Conservation (phyloP, 2,113 vertebrate species). For the Ariopsis seemanni region DNA sequence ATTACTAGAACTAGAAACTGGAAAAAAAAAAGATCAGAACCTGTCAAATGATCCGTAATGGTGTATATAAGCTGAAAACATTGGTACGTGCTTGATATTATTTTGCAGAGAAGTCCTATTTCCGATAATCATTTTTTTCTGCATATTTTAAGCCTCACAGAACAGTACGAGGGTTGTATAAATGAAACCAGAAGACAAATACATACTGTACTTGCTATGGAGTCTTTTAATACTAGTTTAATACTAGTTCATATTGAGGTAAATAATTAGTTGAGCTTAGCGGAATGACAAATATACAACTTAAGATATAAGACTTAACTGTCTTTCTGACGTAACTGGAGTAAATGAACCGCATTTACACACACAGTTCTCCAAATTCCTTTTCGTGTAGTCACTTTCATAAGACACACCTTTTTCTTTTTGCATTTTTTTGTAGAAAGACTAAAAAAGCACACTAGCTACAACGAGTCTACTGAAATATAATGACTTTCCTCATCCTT, state of each 20-base stretch:
- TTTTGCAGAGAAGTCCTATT: background rate
- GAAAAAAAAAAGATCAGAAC: constrained; percentile 13
- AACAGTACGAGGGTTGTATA: background rate
- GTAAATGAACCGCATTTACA: background rate
- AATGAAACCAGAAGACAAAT: background rate
- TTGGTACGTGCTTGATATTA: background rate
- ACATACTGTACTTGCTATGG: background rate
- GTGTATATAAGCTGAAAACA: background rate
- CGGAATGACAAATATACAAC: background rate
- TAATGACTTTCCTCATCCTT: background rate
- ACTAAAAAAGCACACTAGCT: background rate
- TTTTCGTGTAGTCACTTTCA: background rate
- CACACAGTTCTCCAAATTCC: background rate
- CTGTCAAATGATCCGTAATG: background rate
- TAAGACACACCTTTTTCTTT: background rate
- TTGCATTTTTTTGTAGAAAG: background rate
- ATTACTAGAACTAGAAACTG: constrained; percentile 21
- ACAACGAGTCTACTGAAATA: background rate
- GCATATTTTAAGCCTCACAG: background rate
- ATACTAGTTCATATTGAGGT: background rate
- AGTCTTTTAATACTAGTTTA: background rate
- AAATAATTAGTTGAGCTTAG: constrained; percentile 8
- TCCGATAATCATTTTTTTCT: background rate
- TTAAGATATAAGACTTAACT: background rate
- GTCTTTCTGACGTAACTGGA: background rate